These are phyloP conservation scores for Rhynchomys soricoides DNA, from an alignment of 2,113 vertebrate species.

Conservation along the genomic window DNA sequence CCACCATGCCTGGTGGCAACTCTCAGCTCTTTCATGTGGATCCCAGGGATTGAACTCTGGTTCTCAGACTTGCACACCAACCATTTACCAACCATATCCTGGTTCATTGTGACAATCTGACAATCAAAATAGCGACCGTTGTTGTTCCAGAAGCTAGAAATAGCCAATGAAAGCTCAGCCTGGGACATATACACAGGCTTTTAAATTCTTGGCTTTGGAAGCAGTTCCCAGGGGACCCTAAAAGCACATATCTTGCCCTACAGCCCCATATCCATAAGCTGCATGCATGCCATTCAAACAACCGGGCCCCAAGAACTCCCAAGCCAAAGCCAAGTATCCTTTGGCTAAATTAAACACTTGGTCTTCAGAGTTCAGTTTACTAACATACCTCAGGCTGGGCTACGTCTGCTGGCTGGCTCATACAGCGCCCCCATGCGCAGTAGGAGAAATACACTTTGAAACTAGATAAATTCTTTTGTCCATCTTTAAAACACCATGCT, in stretches of 20 bases:
- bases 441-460: neutral
- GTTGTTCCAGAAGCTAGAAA: constrained; percentile 4
- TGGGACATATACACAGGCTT: neutral
- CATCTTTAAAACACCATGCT: neutral
- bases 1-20: neutral
- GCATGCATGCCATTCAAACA: neutral
- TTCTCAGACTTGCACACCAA: neutral
- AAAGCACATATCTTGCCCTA: neutral
- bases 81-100: neutral
- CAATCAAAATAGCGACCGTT: neutral
- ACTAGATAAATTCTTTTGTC: neutral
- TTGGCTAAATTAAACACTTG: neutral
- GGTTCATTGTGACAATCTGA: neutral
- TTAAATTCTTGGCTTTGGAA: neutral
- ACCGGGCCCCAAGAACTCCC: neutral
- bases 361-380: neutral
- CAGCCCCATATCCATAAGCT: neutral
- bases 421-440: neutral
- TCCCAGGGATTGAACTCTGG: neutral
- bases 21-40: neutral
- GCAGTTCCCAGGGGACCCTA: neutral
- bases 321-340: neutral
- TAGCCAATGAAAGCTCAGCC: neutral
- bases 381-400: neutral
- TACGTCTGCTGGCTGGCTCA: neutral